A percentile compares a stretch with the other conserved stretches of the same genome.
phyloP scores from a whole-genome alignment of 2,113 vertebrate species.

The Cyprinodon brontotheroides region DNA sequence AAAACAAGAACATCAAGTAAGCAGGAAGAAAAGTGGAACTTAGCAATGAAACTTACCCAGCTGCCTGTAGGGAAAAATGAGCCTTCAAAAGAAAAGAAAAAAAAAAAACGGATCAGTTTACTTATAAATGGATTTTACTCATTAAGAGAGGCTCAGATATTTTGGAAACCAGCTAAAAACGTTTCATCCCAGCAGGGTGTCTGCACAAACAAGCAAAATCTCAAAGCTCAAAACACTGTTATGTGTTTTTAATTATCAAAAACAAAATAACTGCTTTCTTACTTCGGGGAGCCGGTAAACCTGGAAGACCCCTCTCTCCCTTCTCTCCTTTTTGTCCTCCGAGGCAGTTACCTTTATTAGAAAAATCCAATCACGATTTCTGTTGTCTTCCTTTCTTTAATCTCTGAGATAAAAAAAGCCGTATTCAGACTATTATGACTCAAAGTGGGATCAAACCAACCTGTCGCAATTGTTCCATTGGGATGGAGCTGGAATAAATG shows the following conservation, averaged over 20 bases:
- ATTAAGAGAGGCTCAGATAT: not conserved
- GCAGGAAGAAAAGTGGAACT: not conserved
- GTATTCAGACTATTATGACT: not conserved
- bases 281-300: conserved; percentile 85
- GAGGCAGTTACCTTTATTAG: conserved; percentile 64
- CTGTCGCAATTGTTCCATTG: conserved; percentile 46
- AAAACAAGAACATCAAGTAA: not conserved
- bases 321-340: conserved; percentile 87
- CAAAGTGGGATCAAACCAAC: conserved; percentile 29
- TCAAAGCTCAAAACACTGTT: not conserved
- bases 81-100: conserved; percentile 43
- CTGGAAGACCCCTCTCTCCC: conserved; percentile 87
- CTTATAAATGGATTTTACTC: not conserved
- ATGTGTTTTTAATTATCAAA: not conserved
- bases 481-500: conserved; percentile 57
- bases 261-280: conserved; percentile 33
- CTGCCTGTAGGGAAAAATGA: conserved; percentile 17
- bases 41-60: conserved; percentile 58
- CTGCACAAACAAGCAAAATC: not conserved
- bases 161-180: not conserved
- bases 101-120: not conserved
- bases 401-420: not conserved
- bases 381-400: not conserved
- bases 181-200: not conserved
- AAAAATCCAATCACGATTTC: not conserved